Base-by-base conservation (phyloP, 2,113 vertebrate species). In the Passer montanus region DNA sequence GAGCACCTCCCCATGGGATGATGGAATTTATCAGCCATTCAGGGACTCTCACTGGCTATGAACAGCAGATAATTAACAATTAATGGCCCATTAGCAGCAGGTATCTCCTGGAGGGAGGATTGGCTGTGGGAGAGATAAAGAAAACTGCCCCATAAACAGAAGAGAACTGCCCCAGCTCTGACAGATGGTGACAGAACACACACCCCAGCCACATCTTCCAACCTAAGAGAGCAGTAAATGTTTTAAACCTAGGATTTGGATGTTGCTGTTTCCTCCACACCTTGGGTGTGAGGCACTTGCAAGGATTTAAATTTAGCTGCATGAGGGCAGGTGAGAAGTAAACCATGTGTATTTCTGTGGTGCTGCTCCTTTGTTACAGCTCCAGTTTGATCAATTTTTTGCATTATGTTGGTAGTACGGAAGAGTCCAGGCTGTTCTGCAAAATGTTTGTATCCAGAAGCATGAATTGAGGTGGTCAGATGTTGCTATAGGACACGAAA, bases 241-340 rank as follows among this genome's bases (percentile, higher is more conserved):
- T 39, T 59, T 81, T 22, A 72, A 75, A 72, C 9, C 20, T 11
- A 7, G 56, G 23, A 63, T 67, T 13, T 16, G n/a, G 49, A 76
- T 0, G 2, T 37, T 49, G 62, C 1, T 0, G 1, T 31, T 76
- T 50, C 44, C 21, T 66, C 53, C 14, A 13, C 46, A 10, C 22
- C 33, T 59, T 15, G 24, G 11, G 22, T 60, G 11, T 0, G 0
- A 27, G 44, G 46, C 15, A 19, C 69, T 64, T 0, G 0, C 15
- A n/a, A 47, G 7, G 53, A 31, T 75, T 91, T 87, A 81, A 92
- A 87, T 92, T 81, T 28, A 75, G 35, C 47, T 70, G 43, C 15
- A 6, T 41, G 64, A 49, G n/a, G 56, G 62, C 60, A 93, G 58
- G 60, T 84, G 80, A 78, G 56, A 87, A 81, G 22, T 28, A 64